Percentiles rank a stretch among this genome's conserved stretches.
phyloP scores from a whole-genome alignment of 2,888 invertebrate genomes.

The Synanthedon andrenaeformis region DNA sequence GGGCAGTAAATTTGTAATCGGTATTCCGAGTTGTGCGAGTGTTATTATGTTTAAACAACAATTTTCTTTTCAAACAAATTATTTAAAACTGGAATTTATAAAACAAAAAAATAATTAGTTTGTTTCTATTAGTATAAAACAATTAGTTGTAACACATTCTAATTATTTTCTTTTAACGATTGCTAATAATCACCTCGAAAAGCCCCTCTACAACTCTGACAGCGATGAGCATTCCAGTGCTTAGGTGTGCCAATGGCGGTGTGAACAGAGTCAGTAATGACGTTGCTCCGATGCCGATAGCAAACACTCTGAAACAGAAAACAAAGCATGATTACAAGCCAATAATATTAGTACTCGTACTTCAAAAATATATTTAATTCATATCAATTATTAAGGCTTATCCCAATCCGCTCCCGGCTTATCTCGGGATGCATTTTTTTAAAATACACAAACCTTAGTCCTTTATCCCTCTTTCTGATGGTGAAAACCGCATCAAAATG shows the following conservation, averaged over 20 bases:
- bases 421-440: no score
- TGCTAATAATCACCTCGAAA: conserved; percentile 73
- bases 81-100: no score
- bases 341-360: neutral
- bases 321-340: neutral
- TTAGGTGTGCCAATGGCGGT: conserved; percentile 80
- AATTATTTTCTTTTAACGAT: no score
- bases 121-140: no score
- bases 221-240: conserved; percentile 76
- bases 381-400: conserved; percentile 1
- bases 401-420: neutral
- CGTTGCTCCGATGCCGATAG: conserved; percentile 81
- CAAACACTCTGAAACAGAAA: conserved; percentile 71
- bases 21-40: neutral
- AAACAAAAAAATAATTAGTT: no score
- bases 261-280: conserved; percentile 84
- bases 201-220: conserved; percentile 83
- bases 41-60: no score
- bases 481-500: no score
- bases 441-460: no score
- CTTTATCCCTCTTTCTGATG: no score
- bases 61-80: no score
- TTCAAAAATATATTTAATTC: neutral
- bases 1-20: neutral
- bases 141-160: no score